phyloP scores from a whole-genome alignment of 2,113 vertebrate genomes.

The Mesocricetus auratus region DNA sequence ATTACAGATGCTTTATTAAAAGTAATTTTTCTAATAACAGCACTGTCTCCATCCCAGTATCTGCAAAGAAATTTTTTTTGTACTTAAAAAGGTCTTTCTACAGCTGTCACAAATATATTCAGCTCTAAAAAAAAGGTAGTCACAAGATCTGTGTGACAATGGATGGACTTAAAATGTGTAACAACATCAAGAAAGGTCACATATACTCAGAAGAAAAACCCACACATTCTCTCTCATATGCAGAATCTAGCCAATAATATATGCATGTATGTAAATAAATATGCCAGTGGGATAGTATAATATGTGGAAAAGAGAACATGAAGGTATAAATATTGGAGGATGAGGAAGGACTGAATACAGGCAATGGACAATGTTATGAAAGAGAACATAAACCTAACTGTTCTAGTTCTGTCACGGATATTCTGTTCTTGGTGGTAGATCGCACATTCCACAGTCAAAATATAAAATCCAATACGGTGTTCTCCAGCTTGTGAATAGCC shows the following conservation, averaged over 20 bases:
- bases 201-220: neutral
- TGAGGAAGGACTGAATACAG: neutral
- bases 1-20: conserved; percentile 17
- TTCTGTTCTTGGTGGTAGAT: neutral
- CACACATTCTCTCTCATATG: neutral
- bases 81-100: conserved; percentile 22
- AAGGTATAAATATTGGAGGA: neutral
- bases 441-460: neutral
- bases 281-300: neutral
- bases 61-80: conserved; percentile 12
- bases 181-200: neutral
- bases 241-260: neutral
- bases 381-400: neutral
- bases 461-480: neutral
- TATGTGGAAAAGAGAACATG: neutral
- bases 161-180: neutral
- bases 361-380: neutral
- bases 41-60: neutral
- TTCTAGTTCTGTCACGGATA: neutral
- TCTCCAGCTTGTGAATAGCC: neutral
- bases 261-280: neutral
- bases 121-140: neutral
- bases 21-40: neutral
- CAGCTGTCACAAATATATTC: neutral
- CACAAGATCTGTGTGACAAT: neutral